Conservation (phyloP, 2,797 vertebrate species). For the Gadopsis bispinosus region DNA sequence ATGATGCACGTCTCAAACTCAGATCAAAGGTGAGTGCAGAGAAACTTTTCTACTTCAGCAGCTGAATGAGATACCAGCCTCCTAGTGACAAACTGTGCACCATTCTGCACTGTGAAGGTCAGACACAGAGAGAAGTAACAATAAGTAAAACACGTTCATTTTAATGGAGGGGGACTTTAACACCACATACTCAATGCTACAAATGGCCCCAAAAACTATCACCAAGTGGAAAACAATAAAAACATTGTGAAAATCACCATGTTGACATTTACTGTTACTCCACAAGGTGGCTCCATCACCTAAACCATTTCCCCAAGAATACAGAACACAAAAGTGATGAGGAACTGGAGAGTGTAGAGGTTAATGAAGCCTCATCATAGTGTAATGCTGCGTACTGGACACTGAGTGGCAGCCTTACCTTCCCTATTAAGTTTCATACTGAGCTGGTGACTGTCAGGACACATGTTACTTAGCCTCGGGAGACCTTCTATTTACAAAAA, state of each 20-base stretch:
- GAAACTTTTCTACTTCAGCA: not conserved
- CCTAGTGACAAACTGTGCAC: not conserved
- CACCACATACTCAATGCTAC: not conserved
- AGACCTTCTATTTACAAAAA: slow-evolving; percentile 17
- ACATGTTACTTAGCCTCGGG: slow-evolving; percentile 56
- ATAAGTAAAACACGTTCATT: not conserved
- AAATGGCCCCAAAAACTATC: not conserved
- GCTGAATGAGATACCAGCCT: not conserved
- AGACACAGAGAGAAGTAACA: not conserved
- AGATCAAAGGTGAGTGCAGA: not conserved
- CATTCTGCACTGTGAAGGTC: not conserved
- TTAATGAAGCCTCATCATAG: not conserved
- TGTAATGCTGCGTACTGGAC: slow-evolving; percentile 59
- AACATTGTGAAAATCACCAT: not conserved
- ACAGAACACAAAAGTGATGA: too few relatives aligned
- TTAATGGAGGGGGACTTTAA: not conserved
- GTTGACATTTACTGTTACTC: not conserved
- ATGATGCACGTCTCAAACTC: not conserved
- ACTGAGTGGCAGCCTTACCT: slow-evolving; percentile 61
- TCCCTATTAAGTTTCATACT: slow-evolving; percentile 19
- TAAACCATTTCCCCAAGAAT: not conserved
- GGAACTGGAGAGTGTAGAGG: not conserved
- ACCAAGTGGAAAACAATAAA: not conserved
- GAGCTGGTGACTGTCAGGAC: slow-evolving; percentile 8
- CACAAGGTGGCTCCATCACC: slow-evolving; percentile 52